Conservation (phyloP, 2,797 vertebrate genomes). For the Ibycter americanus region DNA sequence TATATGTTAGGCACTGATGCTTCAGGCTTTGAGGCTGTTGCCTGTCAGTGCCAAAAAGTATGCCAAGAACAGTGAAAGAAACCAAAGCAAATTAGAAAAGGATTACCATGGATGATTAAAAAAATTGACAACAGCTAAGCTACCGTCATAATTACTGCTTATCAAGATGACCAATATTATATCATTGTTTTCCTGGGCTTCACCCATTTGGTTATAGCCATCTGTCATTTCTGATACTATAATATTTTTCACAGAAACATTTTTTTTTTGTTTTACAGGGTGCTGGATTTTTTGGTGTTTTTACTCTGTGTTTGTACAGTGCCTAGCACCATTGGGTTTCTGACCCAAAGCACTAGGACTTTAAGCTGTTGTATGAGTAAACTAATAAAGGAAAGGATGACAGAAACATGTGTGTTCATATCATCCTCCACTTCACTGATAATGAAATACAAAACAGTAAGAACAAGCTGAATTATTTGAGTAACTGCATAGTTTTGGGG, state of each 20-base stretch:
- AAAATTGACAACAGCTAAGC: not conserved
- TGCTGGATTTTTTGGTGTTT: not conserved
- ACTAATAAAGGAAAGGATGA: not conserved
- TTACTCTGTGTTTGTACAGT: not conserved
- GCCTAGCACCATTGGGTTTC: not conserved
- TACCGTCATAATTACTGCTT: not conserved
- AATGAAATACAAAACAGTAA: not conserved
- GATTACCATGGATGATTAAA: not conserved
- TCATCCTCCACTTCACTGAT: not conserved
- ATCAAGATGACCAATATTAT: not conserved
- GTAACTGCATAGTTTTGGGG: not conserved
- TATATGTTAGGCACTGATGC: not conserved
- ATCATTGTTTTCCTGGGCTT: not conserved
- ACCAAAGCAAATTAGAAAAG: not conserved
- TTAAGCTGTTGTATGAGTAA: not conserved
- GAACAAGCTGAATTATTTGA: not conserved
- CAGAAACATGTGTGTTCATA: accelerated
- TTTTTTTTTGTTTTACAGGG: not conserved
- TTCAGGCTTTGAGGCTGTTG: not conserved
- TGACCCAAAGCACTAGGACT: not conserved
- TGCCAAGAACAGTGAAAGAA: not conserved
- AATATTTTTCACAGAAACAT: not conserved
- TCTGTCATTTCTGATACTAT: not conserved
- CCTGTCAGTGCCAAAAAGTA: not conserved
- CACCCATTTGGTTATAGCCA: not conserved